Evolutionary conservation across 1,140 invertebrate genomes (phyloP).

Genomic region (Paralvinella palmiformis): DNA sequence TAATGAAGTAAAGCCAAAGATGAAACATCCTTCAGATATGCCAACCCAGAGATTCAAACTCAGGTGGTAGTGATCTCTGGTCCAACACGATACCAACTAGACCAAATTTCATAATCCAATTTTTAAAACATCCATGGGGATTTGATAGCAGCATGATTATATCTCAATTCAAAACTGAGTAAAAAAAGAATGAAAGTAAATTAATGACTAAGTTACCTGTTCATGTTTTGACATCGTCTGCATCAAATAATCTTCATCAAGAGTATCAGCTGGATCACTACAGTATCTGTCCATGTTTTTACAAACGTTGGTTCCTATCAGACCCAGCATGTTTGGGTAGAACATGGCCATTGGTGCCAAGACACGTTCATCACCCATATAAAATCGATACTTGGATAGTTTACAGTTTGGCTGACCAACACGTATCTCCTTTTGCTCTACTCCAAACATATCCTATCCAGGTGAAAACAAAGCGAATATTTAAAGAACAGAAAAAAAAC

Average conservation of each 20-base stretch:
- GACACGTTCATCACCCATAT: slow-evolving; percentile 89
- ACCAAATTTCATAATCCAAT: no score
- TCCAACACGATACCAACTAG: no score
- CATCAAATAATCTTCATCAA: slow-evolving; percentile 80
- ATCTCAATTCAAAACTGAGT: not conserved
- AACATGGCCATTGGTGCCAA: slow-evolving; percentile 83
- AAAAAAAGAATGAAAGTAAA: not conserved
- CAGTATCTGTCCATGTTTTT: slow-evolving; percentile 47
- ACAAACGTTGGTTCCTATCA: slow-evolving; percentile 54
- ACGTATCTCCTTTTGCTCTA: slow-evolving; percentile 53
- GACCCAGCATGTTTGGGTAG: slow-evolving; percentile 78
- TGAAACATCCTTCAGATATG: no score
- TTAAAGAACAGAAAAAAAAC: not conserved
- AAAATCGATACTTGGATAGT: slow-evolving; percentile 66
- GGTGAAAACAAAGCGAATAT: not conserved
- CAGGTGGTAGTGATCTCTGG: no score
- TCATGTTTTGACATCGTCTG: slow-evolving; percentile 32
- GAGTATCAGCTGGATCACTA: slow-evolving; percentile 86
- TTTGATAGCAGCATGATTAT: no score
- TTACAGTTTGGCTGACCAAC: slow-evolving; percentile 66
- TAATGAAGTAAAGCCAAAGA: no score
- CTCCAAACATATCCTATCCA: not conserved
- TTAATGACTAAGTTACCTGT: slow-evolving; percentile 5
- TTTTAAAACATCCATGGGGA: no score
- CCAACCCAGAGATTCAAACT: no score